phyloP scores from a whole-genome alignment of 2,888 invertebrate genomes.

The Ferdinandea cuprea region DNA sequence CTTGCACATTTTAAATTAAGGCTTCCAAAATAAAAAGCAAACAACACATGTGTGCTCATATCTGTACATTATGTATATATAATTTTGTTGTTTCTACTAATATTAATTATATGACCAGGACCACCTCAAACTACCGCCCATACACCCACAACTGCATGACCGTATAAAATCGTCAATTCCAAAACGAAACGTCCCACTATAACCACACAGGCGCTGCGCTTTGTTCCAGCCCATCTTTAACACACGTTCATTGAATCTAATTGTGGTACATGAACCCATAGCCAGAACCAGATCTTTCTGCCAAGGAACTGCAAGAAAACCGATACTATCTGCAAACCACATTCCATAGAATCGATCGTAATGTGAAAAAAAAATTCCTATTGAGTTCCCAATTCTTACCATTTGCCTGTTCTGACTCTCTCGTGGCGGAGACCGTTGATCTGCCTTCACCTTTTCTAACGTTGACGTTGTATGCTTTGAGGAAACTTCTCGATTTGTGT shows the following conservation, averaged over 20 bases:
- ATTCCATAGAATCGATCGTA: conserved; percentile 49
- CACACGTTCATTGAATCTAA: conserved; percentile 33
- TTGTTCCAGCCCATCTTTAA: conserved; percentile 22
- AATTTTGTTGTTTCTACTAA: no score
- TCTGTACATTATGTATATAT: no score
- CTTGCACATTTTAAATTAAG: no score
- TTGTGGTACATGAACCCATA: conserved; percentile 31
- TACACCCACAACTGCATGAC: conserved; percentile 22
- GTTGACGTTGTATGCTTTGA: conserved; percentile 2
- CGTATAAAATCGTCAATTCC: conserved; percentile 35
- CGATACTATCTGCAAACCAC: conserved; percentile 54
- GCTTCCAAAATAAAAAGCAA: no score
- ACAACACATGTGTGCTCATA: no score
- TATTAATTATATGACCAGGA: background rate
- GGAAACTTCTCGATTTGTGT: conserved; percentile 11
- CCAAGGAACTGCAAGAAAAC: conserved; percentile 22
- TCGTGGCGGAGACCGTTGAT: background rate
- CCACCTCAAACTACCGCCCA: conserved; percentile 10
- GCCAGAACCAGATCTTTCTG: conserved; percentile 49
- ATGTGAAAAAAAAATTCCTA: background rate
- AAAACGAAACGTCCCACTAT: conserved; percentile 21
- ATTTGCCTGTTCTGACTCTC: background rate
- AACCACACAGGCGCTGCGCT: conserved; percentile 11
- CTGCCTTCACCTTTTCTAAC: background rate
- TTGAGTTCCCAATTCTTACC: background rate